phyloP scores from a whole-genome alignment of 2,113 vertebrate genomes.

The Pollachius pollachius region DNA sequence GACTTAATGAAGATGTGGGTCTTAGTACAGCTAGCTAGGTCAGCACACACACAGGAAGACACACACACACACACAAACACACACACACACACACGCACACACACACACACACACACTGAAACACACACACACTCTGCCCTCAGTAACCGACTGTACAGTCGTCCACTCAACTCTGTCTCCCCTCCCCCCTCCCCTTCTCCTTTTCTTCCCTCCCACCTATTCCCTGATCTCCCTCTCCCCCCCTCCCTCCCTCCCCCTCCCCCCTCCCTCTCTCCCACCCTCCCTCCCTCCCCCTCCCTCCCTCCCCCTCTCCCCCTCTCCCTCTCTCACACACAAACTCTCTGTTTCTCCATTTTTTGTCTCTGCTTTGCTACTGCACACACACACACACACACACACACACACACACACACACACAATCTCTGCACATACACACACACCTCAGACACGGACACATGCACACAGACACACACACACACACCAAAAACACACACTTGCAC shows the following conservation, averaged over 20 bases:
- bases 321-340: neutral
- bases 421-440: neutral
- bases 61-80: neutral
- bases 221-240: constrained; percentile 1
- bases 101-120: constrained; percentile 3
- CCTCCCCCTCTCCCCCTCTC: neutral
- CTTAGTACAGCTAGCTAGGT: neutral
- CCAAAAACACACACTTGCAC: constrained; percentile 7
- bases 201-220: constrained; percentile 1
- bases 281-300: constrained; percentile 5
- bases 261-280: neutral
- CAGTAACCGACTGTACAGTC: constrained; percentile 8
- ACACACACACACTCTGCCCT: constrained; percentile 13
- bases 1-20: neutral
- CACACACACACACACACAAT: constrained; percentile 8
- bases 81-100: neutral
- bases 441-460: constrained; percentile 10
- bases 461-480: constrained; percentile 2
- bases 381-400: too few species aligned
- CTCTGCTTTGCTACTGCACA: too few species aligned
- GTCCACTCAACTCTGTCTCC: neutral
- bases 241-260: neutral
- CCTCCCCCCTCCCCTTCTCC: constrained; percentile 19
- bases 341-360: too few species aligned
- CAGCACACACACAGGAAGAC: neutral